A percentile compares a stretch with the other conserved stretches of the same genome.
These are phyloP conservation scores for Athrips mouffetella DNA, from an alignment of 2,888 invertebrate species.

Conservation along the genomic window DNA sequence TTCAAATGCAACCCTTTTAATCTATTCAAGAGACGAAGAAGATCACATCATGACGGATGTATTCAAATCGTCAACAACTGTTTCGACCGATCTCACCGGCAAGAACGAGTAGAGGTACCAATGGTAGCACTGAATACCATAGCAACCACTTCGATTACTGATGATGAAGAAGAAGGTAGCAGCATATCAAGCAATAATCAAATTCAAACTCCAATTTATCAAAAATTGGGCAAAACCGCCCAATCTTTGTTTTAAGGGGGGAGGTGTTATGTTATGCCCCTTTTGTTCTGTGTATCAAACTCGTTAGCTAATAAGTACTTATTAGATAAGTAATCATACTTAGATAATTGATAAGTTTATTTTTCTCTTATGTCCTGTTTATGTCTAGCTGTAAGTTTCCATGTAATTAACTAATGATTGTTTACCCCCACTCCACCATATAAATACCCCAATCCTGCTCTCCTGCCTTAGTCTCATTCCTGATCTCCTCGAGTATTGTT, in stretches of 20 bases:
- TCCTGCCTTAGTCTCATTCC: too few species aligned
- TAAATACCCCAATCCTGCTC: too few species aligned
- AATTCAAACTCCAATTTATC: background rate
- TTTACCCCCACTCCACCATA: too few species aligned
- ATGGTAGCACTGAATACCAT: background rate
- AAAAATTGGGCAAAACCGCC: constrained; percentile 4
- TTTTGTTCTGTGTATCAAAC: too few species aligned
- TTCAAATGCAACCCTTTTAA: background rate
- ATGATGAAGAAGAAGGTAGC: background rate
- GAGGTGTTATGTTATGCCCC: constrained; percentile 7
- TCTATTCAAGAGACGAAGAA: background rate
- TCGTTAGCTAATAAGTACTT: too few species aligned
- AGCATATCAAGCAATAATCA: too few species aligned
- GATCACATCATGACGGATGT: background rate
- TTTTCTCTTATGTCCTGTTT: too few species aligned
- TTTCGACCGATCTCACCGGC: background rate
- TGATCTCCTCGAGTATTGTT: too few species aligned
- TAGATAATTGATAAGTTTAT: too few species aligned
- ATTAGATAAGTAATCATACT: too few species aligned
- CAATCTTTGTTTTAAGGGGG: constrained; percentile 9
- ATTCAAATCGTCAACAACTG: background rate
- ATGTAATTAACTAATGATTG: too few species aligned
- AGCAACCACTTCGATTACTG: background rate
- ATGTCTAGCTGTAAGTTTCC: too few species aligned
- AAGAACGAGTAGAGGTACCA: background rate